Evolutionary conservation across 2,888 invertebrate species (phyloP), one percentile per base, ranked within the genome.

Genomic region (Andrena bucephala): DNA sequence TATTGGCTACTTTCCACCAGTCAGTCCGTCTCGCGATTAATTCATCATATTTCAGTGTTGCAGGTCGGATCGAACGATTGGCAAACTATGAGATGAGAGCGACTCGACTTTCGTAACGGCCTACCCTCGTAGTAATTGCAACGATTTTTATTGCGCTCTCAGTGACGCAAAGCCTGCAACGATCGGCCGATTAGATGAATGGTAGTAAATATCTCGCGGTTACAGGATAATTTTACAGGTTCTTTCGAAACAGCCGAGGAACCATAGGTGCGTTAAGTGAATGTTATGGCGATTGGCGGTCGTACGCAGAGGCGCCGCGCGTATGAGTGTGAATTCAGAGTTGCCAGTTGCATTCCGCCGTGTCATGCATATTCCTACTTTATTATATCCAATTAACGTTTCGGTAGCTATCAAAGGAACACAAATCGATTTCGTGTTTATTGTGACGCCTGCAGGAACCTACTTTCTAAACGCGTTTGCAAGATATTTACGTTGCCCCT

Each of bases 341-440:
- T 8, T 65, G 7, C 5, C 10, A 42, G 24, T n/a, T 27, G 10
- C 70, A 77, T 80, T 52, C 59, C 59, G 33, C 16, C 16, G 42
- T 33, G 70, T 36, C 65, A 42, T 3, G 10, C 29, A 29, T 24
- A 20, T 60, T 42, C 42, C 36, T 66, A 50, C 27, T 77, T 70
- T 77, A 70, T 48, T 80, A 52, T 16, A 42, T 24, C 42, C 65
- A 36, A 65, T 70, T 77, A 70, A 79, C 36, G 59, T 31, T 77
- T 65, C 50, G 31, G 50, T 31, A 27, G 29, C 4, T 36, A 31
- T 77, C 54, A 42, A 29, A 62, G 10, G 29, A 13, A 24, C 27
- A 4, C 70, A 50, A 31, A 48, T 57, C 50, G 4, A 59, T 31
- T 60, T 77, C 20, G 13, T 8, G 29, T n/a, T 54, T 8, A 36